These are phyloP conservation scores for Macroteleia sp. DNA, from an alignment of 2,888 invertebrate species.

Conservation along the genomic window DNA sequence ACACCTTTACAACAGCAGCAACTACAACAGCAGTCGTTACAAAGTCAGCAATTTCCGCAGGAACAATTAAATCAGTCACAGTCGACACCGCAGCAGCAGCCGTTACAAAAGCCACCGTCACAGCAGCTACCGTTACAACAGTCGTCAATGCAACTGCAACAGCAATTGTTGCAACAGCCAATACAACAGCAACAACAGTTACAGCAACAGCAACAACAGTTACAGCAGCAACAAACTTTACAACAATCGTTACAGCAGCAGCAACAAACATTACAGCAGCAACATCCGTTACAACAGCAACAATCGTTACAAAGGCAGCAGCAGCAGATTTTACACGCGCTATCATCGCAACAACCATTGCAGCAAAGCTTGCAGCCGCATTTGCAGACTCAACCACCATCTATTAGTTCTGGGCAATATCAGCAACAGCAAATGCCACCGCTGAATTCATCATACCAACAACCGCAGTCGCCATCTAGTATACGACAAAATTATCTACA, in stretches of 20 bases:
- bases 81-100: neutral
- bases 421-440: slow-evolving; percentile 10
- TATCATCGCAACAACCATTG: slow-evolving; percentile 36
- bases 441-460: slow-evolving; percentile 6
- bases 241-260: slow-evolving; percentile 32
- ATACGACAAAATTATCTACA: slow-evolving; percentile 24
- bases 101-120: slow-evolving; percentile 28
- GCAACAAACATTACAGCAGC: slow-evolving; percentile 31
- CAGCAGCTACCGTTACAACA: slow-evolving; percentile 23
- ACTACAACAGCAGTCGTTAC: neutral
- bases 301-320: slow-evolving; percentile 24
- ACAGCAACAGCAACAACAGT: neutral
- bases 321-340: too few relatives aligned
- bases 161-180: neutral
- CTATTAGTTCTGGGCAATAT: slow-evolving; percentile 6
- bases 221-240: slow-evolving; percentile 35
- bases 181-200: neutral
- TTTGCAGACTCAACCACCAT: neutral
- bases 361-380: slow-evolving; percentile 7
- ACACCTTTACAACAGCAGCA: slow-evolving; percentile 9
- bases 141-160: slow-evolving; percentile 24
- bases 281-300: slow-evolving; percentile 32
- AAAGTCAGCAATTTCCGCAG: neutral
- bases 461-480: neutral
- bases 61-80: neutral